Evolutionary conservation across 1,140 invertebrate genomes (phyloP), one percentile per base, ranked within the genome.

Genomic region (Plodia interpunctella): DNA sequence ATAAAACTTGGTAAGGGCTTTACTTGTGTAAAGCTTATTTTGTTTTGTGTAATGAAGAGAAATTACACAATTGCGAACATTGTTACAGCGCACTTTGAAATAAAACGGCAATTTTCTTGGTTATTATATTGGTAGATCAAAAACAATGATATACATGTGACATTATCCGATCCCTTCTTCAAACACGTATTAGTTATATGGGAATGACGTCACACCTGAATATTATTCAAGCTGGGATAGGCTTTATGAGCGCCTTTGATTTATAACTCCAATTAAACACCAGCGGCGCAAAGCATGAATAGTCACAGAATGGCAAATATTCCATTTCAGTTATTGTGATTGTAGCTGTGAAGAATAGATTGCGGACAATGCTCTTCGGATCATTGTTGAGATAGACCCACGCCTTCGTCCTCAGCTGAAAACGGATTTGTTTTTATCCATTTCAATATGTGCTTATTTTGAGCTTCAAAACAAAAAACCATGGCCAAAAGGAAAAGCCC

Each of bases 11-110:
- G 72, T 70, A 69, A 54, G 50, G 68, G 67, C 66, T 74, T 78
- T 78, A 73, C 72, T 76, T 81, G 78, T 79, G 65, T 78, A 72
- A 74, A 71, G 74, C 67, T 74, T 76, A 77, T 80, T 84, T 80
- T 78, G 74, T 80, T 78, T 82, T 74, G 72, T 79, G 70, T 78
- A 80, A 81, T 76, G 72, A 81, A 83, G 73, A 84, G 70, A 72
- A 78, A 80, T 83, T 77, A 77, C 70, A 73, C 72, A 74, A 75
- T 69, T 15, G 38, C 38, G 3, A 17, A 44, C 38, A 17, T 15
- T 44, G 38, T 44, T 15, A 44, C 13, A n/a, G 5, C 35, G 11
- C 11, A 38, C 8, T 38, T 44, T 44, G 15, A 69, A 60, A 68
- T 75, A 68, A 49, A 44, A 44, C 38, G 6, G 38, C 10, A 15